Evolutionary conservation across 2,888 invertebrate species (phyloP), one percentile per base, ranked within the genome.

Genomic region (Lordiphosa fenestrarum): DNA sequence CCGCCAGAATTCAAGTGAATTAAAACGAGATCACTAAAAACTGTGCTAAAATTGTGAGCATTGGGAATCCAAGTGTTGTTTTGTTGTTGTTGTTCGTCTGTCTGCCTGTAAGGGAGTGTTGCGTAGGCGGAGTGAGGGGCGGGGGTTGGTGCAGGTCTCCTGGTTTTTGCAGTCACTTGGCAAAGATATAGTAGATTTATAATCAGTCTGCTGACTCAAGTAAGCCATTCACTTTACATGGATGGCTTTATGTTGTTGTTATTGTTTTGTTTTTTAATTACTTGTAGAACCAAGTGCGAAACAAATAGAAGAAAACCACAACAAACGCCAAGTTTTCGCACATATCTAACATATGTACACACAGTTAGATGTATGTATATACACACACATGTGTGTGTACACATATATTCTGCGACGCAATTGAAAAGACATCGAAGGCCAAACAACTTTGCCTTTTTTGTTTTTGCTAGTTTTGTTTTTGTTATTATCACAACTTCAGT

Each of bases 341-440:
- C 66, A 54, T 52, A 52, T 42, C 37, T 46, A 53, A 3, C n/a
- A 50, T 37, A 37, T 42, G 19, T 51, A 52, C 42, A 42, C 30
- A n/a, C 30, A 41, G 36, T 21, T 49, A 46, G 15, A 42, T 12
- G 48, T 37, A 35, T 36, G 9, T 38, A 56, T 15, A 15, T 15
- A 15, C 15, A 15, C 15, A 15, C 15, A 15, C 15, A 15, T 75
- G 60, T 62, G 48, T 62, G 36, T 65, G 9, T 30, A 30, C 9
- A 30, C 30, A 30, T 30, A 69, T 80, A 82, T 78, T 82, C 76
- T 81, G 80, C 80, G 80, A 75, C 80, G 80, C 80, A 81, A 82
- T 81, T 78, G 73, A 78, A 80, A 80, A 80, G 76, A 83, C 83
- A 78, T 82, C 68, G 85, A 81, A 81, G 85, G 80, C 80, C 85